Percentiles rank a stretch among this genome's conserved stretches.
These are phyloP conservation scores for Sciurus niger DNA, from an alignment of 2,113 vertebrate species.

Conservation along the genomic window DNA sequence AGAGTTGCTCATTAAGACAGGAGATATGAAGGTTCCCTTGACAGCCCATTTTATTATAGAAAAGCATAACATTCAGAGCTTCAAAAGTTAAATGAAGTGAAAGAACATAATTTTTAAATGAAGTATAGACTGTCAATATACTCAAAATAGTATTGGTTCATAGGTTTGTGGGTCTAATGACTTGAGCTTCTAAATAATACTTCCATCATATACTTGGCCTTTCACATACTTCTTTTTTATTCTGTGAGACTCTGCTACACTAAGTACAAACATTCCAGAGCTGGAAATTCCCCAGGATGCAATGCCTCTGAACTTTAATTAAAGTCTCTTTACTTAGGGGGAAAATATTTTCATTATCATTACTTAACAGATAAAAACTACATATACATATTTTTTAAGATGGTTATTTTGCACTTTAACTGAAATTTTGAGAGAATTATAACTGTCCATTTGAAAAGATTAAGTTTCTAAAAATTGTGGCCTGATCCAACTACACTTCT, in stretches of 20 bases:
- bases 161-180: not conserved
- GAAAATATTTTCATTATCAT: not conserved
- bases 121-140: slow-evolving; percentile 3
- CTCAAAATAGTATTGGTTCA: not conserved
- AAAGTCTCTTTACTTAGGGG: not conserved
- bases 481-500: not conserved
- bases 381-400: not conserved
- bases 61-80: slow-evolving; percentile 42
- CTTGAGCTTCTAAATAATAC: not conserved
- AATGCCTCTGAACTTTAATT: not conserved
- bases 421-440: not conserved
- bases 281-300: not conserved
- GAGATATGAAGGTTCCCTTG: accelerated
- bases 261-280: not conserved
- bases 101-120: not conserved
- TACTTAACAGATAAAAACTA: not conserved
- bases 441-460: not conserved
- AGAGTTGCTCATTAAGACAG: not conserved
- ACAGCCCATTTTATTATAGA: not conserved
- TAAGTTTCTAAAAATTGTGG: not conserved
- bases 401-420: not conserved
- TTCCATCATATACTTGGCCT: not conserved
- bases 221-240: not conserved
- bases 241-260: not conserved
- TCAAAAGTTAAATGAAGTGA: not conserved